phyloP scores from a whole-genome alignment of 2,797 vertebrate genomes.

The Melanotaenia maccullochi region DNA sequence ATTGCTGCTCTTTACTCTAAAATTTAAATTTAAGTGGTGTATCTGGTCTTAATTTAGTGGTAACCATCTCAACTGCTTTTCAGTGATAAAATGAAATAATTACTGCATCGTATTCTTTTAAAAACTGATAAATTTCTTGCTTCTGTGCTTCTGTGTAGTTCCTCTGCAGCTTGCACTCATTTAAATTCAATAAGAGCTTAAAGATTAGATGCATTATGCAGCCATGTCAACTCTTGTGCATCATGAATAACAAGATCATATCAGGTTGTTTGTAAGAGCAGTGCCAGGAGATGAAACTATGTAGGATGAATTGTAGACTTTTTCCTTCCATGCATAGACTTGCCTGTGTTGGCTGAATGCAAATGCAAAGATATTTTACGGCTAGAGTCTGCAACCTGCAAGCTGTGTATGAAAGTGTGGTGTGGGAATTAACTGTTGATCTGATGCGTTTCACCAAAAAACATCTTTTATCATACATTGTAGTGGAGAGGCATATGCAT shows the following conservation, averaged over 20 bases:
- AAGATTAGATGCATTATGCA: conserved; percentile 37
- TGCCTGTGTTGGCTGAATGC: conserved; percentile 38
- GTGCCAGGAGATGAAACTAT: conserved; percentile 39
- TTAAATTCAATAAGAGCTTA: conserved; percentile 9
- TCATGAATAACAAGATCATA: conserved; percentile 38
- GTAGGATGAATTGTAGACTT: conserved; percentile 29
- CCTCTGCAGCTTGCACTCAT: conserved; percentile 24
- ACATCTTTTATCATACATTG: conserved; percentile 35
- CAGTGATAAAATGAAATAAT: conserved; percentile 40
- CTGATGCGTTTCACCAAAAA: conserved; percentile 32
- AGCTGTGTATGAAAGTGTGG: conserved; percentile 3
- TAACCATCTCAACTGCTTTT: conserved; percentile 10
- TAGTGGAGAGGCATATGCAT: conserved; percentile 21
- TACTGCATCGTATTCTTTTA: conserved; percentile 29
- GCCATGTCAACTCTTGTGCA: conserved; percentile 21
- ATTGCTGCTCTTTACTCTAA: conserved; percentile 29
- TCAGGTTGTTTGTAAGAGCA: conserved; percentile 33
- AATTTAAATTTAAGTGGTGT: conserved; percentile 27
- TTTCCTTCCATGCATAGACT: conserved; percentile 45
- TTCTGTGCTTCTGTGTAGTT: conserved; percentile 20
- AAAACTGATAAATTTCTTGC: neutral
- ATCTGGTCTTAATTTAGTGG: conserved; percentile 18
- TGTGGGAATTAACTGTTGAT: conserved; percentile 35
- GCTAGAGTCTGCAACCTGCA: conserved; percentile 17
- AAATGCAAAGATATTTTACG: conserved; percentile 38